Base-by-base conservation (phyloP, 2,888 invertebrate genomes). In the Ommatoiulus sabulosus region DNA sequence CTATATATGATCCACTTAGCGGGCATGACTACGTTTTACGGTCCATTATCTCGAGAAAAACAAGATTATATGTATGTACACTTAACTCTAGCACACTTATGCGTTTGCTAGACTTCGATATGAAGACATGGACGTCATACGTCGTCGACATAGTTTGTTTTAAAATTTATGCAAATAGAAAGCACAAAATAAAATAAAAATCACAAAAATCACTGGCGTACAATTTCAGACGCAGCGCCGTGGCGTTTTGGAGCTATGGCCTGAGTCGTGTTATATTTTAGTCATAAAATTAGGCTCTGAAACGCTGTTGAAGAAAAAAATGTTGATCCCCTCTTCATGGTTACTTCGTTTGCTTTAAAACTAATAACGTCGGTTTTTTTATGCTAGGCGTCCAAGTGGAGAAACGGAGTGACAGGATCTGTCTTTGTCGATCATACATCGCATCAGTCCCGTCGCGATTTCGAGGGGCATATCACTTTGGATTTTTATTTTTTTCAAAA, bases 401-500 rank as follows among this genome's bases (percentile, higher is more conserved):
- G 52, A 52, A 52, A 15, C 20, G 1, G 72, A 72, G 72, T 72
- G 72, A 72, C 72, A 72, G 72, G 72, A 72, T 72, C 72, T 72
- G 72, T 72, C 72, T 20, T 72, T 24, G 24, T 72, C 72, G 24
- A 72, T 72, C 20, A 72, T 72, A 72, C 10, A 72, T 72, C 72
- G 24, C 72, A 72, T 72, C 72, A 72, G 72, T 72, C 20, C 24
- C 72, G 24, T 72, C 10, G 72, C 24, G 72, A 72, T 72, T 63
- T 63, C 63, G 63, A 63, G 63, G 63, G 63, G n/a, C 63, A 63
- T 63, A n/a, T 20, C 63, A 63, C n/a, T 63, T 63, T 63, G 63
- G 63, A 63, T 63, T n/a, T 63, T 63, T 63, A 3, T 63, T 52
- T 52, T 15, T 52, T 12, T 1, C 1, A 12, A 12, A 5, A n/a